Evolutionary conservation across 2,888 invertebrate species (phyloP), one percentile per base, ranked within the genome.

Genomic region (Miltochrista miniata): DNA sequence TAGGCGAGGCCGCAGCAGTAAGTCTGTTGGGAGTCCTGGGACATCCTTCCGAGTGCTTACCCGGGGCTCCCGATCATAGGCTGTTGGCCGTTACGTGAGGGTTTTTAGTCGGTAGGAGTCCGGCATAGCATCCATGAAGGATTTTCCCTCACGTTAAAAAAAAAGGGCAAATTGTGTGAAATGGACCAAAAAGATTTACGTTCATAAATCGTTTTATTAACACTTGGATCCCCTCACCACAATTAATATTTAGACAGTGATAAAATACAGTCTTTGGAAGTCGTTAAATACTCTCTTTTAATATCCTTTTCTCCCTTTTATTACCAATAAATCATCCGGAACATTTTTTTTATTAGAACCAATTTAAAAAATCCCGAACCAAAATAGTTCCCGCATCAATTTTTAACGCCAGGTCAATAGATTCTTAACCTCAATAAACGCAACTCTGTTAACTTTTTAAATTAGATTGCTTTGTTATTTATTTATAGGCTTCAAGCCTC

Each of bases 351-450:
- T 14, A 45, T 45, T 24, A 45, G 38, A 54, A 46, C 42, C 47
- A 53, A 58, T 60, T 51, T 54, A 52, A 52, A 43, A 33, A 43
- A 46, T 41, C 33, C 45, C 37, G 30, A 49, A 46, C 44, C 10
- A 58, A n/a, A n/a, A n/a, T 41, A 50, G 48, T 69, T 81, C 80
- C 79, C 81, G 77, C 81, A 76, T 78, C 79, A 72, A 64, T 78
- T 10, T 64, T 51, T 47, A 56, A 51, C 56, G 59, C 39, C 53
- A 51, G 79, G 81, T 85, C 79, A 87, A 85, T 77, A 74, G 72
- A 77, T 79, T 78, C 72, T 82, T 84, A 81, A 83, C 83, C 81
- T 73, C 70, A 72, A 79, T 81, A 59, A 77, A 71, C 50, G 65
- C 71, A 61, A 69, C 69, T 45, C 53, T 47, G 59, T 76, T 69